Evolutionary conservation across 2,113 vertebrate genomes (phyloP), one percentile per base, ranked within the genome.

Genomic region (Sander lucioperca): DNA sequence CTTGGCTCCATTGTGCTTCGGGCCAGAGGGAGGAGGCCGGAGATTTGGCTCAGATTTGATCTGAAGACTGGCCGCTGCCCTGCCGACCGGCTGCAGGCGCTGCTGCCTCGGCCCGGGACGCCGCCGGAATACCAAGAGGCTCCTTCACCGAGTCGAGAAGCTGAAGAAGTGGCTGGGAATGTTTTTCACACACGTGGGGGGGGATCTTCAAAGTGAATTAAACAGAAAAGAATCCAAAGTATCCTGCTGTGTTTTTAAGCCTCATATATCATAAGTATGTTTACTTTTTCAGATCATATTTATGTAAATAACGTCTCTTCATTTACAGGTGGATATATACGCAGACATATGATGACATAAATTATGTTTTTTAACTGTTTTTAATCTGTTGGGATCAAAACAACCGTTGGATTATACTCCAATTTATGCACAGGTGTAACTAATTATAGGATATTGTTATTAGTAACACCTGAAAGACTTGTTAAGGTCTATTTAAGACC

Each of bases 1-100:
- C 80, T 75, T 19, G n/a, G 51, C 15, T 62, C 51, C 63, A 19
- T 68, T 74, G 67, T 33, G 79, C 71, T 33, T 25, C 45, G 3
- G 76, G 23, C 30, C 66, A 0, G 16, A 13, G 21, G 23, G 56
- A 76, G 56, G 79, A 77, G 79, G 79, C 39, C 25, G 1, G 57
- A 77, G 85, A 53, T 77, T 83, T 66, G 71, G 75, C 63, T 39
- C 61, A 64, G 71, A 82, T 70, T 64, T 76, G 51, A 5, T 76
- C 77, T 75, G 56, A 43, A 39, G 63, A 63, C 30, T 19, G 10
- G 33, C 19, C 25, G 36, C 33, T 25, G 82, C 67, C 66, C 73
- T 8, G 69, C 15, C 18, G 21, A 23, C 58, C 3, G 12, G n/a
- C 68, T 57, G 69, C 78, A 59, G 70, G 13, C 11, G 11, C 79